Base-by-base conservation (phyloP, 2,888 invertebrate genomes). In the Phania funesta region DNA sequence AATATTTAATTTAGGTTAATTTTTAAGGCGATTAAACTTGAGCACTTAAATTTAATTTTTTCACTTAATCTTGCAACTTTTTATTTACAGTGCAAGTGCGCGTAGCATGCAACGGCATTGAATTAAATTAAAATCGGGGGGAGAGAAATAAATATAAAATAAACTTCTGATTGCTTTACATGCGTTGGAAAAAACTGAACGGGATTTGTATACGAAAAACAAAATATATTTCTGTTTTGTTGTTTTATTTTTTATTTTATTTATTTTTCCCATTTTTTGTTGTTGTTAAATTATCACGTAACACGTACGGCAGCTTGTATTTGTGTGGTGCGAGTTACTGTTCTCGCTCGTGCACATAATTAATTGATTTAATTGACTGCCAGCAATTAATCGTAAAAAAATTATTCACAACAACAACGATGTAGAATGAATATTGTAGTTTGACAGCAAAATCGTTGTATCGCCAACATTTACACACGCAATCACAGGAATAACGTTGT, bases 311-410 rank as follows among this genome's bases (percentile, higher is more conserved):
- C 9, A 8, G 56, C 20, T 11, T 52, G 46, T 48, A 8, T 16
- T 3, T 73, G 60, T 60, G 22, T 41, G 22, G 44, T 58, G 32
- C 35, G 20, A 58, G 38, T 56, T 38, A 32, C 16, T 70, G 62
- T 58, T 35, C 41, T 73, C 48, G 62, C 41, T 73, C 48, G 62
- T 77, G 74, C 74, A 78, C 82, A 75, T 78, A 82, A 82, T 82
- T 82, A 82, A 82, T 82, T 82, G 82, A 82, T 65, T 82, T 75
- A 82, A 82, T 82, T 82, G 82, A 82, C 82, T 82, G 82, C 74
- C 78, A 78, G 56, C 82, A 82, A 78, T 82, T 82, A 82, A 82
- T 82, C 64, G 74, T 64, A 64, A 82, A 64, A n/a, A 73, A 80
- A 65, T 56, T 65, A 48, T 70, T 52, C 29, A n/a, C 68, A 68